Conservation (phyloP, 2,797 vertebrate genomes). For the Amblyraja radiata region DNA sequence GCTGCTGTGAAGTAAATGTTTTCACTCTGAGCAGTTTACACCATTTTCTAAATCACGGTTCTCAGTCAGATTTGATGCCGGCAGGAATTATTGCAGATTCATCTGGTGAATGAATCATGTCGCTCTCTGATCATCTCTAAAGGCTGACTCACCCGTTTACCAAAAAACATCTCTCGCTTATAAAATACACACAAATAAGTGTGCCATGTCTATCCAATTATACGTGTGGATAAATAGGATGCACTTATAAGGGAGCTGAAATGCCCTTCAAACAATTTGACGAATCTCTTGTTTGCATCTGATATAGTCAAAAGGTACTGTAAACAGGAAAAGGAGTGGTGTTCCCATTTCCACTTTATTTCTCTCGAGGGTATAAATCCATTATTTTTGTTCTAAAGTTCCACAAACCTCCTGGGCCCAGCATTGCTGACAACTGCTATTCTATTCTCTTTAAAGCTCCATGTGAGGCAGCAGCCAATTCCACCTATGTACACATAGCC, state of each 20-base stretch:
- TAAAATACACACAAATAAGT: background rate
- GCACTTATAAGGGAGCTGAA: background rate
- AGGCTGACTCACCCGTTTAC: background rate
- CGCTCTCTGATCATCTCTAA: background rate
- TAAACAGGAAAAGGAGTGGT: background rate
- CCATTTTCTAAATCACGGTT: background rate
- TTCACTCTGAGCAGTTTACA: background rate
- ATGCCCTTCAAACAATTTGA: background rate
- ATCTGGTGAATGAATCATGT: background rate
- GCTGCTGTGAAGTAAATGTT: background rate
- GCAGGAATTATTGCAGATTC: background rate
- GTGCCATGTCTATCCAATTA: background rate
- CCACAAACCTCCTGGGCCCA: background rate
- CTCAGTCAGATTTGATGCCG: background rate
- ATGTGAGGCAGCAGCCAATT: background rate
- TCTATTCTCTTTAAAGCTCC: background rate
- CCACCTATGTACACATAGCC: background rate
- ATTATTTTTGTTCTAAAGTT: background rate
- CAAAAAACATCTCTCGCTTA: background rate
- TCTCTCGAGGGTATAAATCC: background rate
- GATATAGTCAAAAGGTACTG: background rate
- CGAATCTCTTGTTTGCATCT: background rate
- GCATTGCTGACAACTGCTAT: background rate
- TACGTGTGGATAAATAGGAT: background rate
- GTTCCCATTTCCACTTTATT: background rate